Conservation (phyloP, 2,888 invertebrate genomes). For the Metalampra italica region DNA sequence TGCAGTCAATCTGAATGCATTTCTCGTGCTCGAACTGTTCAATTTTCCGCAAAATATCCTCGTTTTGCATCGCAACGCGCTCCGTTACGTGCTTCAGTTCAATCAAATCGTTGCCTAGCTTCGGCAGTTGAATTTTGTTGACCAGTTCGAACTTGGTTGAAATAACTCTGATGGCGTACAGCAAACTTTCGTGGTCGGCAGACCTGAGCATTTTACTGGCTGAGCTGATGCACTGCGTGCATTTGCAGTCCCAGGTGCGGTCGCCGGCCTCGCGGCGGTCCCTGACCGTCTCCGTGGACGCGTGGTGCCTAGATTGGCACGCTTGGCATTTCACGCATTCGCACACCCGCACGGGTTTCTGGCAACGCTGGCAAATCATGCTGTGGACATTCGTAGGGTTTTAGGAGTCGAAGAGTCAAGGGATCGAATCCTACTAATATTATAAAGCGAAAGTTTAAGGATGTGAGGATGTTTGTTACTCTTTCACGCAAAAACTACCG, state of each 20-base stretch:
- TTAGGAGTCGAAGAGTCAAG: no score
- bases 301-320: conserved; percentile 39
- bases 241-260: conserved; percentile 46
- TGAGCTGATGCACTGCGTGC: conserved; percentile 44
- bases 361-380: conserved; percentile 50
- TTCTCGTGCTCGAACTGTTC: conserved; percentile 26
- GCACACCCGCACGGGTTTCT: conserved; percentile 30
- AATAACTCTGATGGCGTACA: conserved; percentile 35
- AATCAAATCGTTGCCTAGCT: conserved; percentile 46
- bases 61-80: conserved; percentile 48
- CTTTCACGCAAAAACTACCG: no score
- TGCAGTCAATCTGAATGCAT: not conserved
- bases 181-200: conserved; percentile 23
- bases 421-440: no score
- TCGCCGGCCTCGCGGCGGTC: conserved; percentile 38
- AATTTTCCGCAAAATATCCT: conserved; percentile 43
- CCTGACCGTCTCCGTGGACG: conserved; percentile 21
- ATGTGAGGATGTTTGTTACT: no score
- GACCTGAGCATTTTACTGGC: conserved; percentile 18
- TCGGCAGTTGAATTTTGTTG: conserved; percentile 60
- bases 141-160: conserved; percentile 57
- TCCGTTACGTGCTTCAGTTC: conserved; percentile 46
- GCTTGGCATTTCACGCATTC: conserved; percentile 39
- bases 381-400: conserved; percentile 6
- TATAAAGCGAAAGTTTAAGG: no score